Base-by-base conservation (phyloP, 2,113 vertebrate genomes). In the Otolemur garnettii region DNA sequence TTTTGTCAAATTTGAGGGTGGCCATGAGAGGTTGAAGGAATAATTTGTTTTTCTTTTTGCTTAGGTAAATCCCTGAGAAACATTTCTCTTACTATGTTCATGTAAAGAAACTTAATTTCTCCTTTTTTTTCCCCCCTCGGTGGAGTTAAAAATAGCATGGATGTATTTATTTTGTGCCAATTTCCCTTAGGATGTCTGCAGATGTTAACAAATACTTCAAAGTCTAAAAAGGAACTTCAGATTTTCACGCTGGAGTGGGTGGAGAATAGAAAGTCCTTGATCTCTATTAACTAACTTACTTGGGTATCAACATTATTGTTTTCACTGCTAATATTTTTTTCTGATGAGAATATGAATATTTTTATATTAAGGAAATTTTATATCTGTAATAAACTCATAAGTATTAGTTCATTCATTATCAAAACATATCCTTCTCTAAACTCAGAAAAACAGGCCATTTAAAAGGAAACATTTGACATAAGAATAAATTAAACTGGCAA, bases 141-240 rank as follows among this genome's bases (percentile, higher is more conserved):
- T 84, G 72, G 66, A 94, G 69, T 81, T 96, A 94, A 97, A 97
- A 97, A 95, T 96, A 97, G 79, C 79, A 90, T 35, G 26, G 28
- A 85, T 90, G 38, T 74, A 90, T 96, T 96, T 95, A 86, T 86
- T 94, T 87, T 68, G 77, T 96, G 95, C 97, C 97, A 97, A 86
- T 97, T 97, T 93, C 95, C 95, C 90, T 97, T 95, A 97, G 95
- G 96, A 97, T 90, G 87, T 92, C 87, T 97, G 84, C 95, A 97
- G 94, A 96, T 96, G 90, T 93, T 97, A 95, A 96, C 80, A 96
- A 86, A 93, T 86, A 95, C 95, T 97, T 97, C 96, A 97, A 97
- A 97, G 94, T 94, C 9, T 0, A 55, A 94, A 95, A 59, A 94
- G 93, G 53, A 91, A 94, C 82, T 66, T 95, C 96, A 92, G 68